Evolutionary conservation across 2,888 invertebrate species (phyloP), one percentile per base, ranked within the genome.

Genomic region (Drosophila tanythrix): DNA sequence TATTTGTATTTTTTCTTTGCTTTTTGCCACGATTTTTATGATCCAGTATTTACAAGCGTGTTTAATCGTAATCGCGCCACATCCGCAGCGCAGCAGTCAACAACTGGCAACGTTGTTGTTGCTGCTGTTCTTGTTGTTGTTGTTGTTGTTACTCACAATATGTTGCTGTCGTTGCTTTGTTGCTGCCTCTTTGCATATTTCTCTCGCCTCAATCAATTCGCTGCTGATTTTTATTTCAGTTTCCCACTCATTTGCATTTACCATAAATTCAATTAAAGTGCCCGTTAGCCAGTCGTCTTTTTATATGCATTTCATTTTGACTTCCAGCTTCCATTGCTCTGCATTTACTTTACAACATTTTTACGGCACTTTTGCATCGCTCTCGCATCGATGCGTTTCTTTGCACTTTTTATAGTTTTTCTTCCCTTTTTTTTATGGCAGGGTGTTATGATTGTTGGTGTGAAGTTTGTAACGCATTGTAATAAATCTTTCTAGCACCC

Each of bases 1-100:
- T 31, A 57, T 56, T 36, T 64, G 27, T 21, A 7, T 46, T 3
- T 10, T 68, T 46, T 58, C 48, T 21, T 58, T 21, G 3, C 1
- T 65, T 56, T 73, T 73, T 53, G 55, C 53, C 53, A 35, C 43
- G 48, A 53, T 64, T 66, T 68, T 80, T 73, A 70, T 71, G 82
- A 79, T 86, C 75, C 87, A 89, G 85, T 85, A 87, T 89, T 87
- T 87, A 89, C 82, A 87, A 84, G 88, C 89, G 79, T 89, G 89
- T 81, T 87, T 87, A 88, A 87, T 89, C 82, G 89, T 84, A 82
- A 84, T 87, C 82, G 80, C 74, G 62, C 63, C 71, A 58, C 58
- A 72, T 68, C 43, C 70, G 8, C 61, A 60, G 69, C 70, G 8
- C 61, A 60, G 69, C 64, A 62, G 70, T 29, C 35, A 46, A 35